Conservation (phyloP, 2,888 invertebrate genomes). For the Drosophila limbata region DNA sequence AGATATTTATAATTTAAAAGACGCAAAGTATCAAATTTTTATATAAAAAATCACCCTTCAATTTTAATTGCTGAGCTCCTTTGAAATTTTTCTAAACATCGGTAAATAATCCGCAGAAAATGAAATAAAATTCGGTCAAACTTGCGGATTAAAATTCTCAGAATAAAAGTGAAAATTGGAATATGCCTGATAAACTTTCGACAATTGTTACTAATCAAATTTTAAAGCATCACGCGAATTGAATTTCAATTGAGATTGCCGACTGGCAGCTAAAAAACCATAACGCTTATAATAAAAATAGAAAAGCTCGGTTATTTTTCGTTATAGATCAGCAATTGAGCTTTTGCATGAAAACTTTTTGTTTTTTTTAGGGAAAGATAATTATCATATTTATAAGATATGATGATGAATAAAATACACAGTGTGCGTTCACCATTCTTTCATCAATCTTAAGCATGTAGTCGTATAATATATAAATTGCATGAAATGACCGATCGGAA, state of each 20-base stretch:
- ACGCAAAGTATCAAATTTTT: too few species aligned
- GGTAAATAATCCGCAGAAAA: not conserved
- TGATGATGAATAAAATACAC: not conserved
- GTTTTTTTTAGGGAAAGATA: not conserved
- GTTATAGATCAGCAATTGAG: not conserved
- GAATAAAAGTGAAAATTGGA: not conserved
- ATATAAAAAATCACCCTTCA: too few species aligned
- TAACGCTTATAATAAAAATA: not conserved
- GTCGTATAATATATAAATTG: not conserved
- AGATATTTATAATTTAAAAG: too few species aligned
- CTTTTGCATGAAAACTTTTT: not conserved
- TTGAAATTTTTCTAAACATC: too few species aligned
- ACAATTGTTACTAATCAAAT: not conserved
- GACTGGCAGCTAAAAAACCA: not conserved
- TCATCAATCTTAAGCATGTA: slow-evolving; percentile 1
- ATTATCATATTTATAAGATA: not conserved
- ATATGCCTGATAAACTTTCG: not conserved
- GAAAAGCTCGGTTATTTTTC: not conserved
- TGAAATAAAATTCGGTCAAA: not conserved
- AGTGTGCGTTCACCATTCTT: not conserved
- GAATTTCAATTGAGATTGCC: not conserved
- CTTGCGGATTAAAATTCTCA: not conserved
- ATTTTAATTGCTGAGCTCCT: too few species aligned
- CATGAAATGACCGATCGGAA: not conserved
- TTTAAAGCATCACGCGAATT: not conserved